Conservation (phyloP, 2,888 invertebrate species). For the Norana najaformis region DNA sequence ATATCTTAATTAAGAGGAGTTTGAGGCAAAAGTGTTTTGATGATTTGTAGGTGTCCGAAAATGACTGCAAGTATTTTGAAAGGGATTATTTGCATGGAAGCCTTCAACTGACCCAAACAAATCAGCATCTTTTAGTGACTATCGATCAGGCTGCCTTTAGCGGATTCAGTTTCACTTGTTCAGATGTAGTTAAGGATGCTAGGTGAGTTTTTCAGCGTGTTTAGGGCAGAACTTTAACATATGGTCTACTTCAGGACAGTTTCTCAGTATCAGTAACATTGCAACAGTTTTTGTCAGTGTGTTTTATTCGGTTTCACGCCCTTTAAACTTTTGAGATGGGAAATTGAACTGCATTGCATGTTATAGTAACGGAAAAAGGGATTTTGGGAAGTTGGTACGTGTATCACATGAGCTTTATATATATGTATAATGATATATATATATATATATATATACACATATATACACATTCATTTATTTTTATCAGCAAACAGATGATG, state of each 20-base stretch:
- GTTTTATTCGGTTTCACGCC: neutral
- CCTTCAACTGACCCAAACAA: conserved; percentile 87
- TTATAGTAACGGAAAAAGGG: too few relatives aligned
- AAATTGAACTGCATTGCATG: too few relatives aligned
- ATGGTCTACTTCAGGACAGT: too few relatives aligned
- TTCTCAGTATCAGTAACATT: neutral
- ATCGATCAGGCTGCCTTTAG: conserved; percentile 96
- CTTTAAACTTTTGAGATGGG: too few relatives aligned
- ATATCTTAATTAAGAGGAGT: neutral
- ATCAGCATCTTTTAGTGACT: conserved; percentile 86
- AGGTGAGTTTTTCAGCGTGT: neutral
- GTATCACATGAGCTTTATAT: too few relatives aligned
- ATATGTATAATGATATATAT: too few relatives aligned
- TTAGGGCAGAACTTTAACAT: neutral
- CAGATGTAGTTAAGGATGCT: conserved; percentile 15
- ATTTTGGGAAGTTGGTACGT: too few relatives aligned
- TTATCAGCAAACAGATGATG: too few relatives aligned
- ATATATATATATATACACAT: too few relatives aligned
- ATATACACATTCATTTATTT: too few relatives aligned
- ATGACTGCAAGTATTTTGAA: conserved; percentile 74
- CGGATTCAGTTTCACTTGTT: conserved; percentile 73
- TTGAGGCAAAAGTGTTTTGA: neutral
- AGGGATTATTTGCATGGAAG: conserved; percentile 91
- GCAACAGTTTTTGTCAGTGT: neutral
- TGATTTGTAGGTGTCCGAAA: neutral